These are phyloP conservation scores for Eufriesea mexicana DNA, from an alignment of 1,140 invertebrate species.

Conservation along the genomic window DNA sequence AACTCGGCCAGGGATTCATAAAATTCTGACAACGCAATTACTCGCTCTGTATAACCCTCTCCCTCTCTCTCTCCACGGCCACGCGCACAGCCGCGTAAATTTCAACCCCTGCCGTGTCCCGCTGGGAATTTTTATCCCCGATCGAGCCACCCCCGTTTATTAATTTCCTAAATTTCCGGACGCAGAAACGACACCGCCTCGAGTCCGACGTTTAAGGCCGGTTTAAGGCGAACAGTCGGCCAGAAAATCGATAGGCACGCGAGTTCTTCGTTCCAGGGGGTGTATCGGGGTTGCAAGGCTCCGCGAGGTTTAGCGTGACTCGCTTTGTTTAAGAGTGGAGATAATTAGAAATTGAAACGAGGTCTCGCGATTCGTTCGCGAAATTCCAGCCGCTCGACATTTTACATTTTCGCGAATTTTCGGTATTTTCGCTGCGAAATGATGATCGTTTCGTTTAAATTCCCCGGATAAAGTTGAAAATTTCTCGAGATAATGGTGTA, in stretches of 20 bases:
- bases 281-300: not conserved
- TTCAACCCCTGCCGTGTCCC: not conserved
- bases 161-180: constrained; percentile 21
- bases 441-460: no score
- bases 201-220: not conserved
- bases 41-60: constrained; percentile 32
- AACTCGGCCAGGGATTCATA: not conserved
- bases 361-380: not conserved
- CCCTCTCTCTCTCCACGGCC: not conserved
- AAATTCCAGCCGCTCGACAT: not conserved
- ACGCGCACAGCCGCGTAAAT: constrained; percentile 29
- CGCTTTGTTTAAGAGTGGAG: not conserved
- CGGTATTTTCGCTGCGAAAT: no score
- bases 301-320: not conserved
- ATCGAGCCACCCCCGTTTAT: not conserved
- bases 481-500: no score
- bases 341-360: not conserved
- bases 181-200: no score
- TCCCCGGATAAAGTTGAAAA: no score
- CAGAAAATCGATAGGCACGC: not conserved
- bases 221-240: not conserved
- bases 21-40: constrained; percentile 59
- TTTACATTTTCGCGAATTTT: no score
- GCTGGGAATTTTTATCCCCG: constrained; percentile 2
- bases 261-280: not conserved